Conservation (phyloP, 2,113 vertebrate genomes). For the Piaya cayana region DNA sequence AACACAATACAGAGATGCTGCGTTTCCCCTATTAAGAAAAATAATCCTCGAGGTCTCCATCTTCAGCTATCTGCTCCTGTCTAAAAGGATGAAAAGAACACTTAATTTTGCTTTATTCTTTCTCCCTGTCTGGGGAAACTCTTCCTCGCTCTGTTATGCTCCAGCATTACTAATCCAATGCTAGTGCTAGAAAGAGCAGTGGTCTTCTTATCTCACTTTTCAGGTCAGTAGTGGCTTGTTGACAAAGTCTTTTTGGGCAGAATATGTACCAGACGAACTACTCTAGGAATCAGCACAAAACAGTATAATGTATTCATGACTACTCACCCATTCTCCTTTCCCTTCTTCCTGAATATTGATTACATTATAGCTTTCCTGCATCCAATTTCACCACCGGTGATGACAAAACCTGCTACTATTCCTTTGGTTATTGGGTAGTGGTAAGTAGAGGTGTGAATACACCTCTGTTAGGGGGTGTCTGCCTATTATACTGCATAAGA, state of each 20-base stretch:
- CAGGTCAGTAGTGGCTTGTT: background rate
- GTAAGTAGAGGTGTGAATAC: background rate
- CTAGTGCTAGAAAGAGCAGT: background rate
- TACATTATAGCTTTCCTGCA: background rate
- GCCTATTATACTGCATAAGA: background rate
- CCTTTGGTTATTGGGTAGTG: background rate
- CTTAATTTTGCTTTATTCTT: background rate
- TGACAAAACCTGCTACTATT: background rate
- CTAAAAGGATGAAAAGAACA: background rate
- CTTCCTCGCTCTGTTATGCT: background rate
- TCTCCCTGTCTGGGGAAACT: background rate
- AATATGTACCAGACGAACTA: background rate
- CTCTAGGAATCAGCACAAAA: background rate
- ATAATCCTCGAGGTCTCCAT: background rate
- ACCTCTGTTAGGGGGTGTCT: background rate
- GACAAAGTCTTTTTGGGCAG: background rate
- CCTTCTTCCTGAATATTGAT: background rate
- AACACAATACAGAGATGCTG: background rate
- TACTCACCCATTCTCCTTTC: background rate
- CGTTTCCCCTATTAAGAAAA: background rate
- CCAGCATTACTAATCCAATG: background rate
- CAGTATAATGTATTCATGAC: background rate
- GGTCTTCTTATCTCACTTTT: background rate
- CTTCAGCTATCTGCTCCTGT: background rate
- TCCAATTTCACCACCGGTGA: background rate